Conservation (phyloP, 2,113 vertebrate species). For the Numida meleagris region DNA sequence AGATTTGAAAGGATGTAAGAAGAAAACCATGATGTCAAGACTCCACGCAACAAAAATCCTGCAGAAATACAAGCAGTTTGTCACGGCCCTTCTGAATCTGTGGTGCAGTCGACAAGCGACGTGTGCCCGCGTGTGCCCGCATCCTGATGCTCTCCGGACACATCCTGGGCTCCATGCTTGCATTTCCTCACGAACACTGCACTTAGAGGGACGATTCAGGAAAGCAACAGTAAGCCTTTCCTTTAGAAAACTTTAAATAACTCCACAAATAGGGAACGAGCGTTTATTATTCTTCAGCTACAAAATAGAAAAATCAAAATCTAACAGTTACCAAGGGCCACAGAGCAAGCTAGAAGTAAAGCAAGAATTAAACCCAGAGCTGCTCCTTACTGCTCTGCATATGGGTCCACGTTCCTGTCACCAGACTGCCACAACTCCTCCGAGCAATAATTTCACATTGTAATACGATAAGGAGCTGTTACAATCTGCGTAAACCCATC, state of each 20-base stretch:
- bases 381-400: not conserved
- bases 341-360: not conserved
- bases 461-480: constrained; percentile 18
- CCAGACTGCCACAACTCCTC: not conserved
- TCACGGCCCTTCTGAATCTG: not conserved
- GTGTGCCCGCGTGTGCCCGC: not conserved
- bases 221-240: not conserved
- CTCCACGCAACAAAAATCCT: not conserved
- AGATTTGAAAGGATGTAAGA: not conserved
- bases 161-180: not conserved
- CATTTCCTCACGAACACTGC: not conserved
- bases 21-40: not conserved
- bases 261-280: not conserved
- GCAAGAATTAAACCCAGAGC: not conserved
- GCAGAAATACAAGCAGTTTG: not conserved
- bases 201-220: not conserved
- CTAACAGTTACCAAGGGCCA: too few species aligned
- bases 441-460: constrained; percentile 12
- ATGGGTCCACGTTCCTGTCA: not conserved
- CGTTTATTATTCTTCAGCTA: not conserved
- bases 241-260: not conserved
- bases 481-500: constrained; percentile 4
- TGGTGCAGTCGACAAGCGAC: not conserved
- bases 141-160: not conserved
- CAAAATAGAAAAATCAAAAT: not conserved